These are phyloP conservation scores for Sardina pilchardus DNA, from an alignment of 2,113 vertebrate genomes.

Conservation along the genomic window DNA sequence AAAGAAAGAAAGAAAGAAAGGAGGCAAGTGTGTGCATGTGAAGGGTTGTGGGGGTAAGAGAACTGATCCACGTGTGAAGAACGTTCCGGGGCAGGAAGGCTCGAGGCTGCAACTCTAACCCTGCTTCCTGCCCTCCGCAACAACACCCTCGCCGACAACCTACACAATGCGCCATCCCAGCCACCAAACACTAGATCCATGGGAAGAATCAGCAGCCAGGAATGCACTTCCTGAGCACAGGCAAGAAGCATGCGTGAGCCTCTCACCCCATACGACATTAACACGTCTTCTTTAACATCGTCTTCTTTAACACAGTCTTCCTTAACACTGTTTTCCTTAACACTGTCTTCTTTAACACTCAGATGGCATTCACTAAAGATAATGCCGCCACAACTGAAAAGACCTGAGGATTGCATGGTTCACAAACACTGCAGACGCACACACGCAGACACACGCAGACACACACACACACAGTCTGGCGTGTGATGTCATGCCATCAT, in stretches of 20 bases:
- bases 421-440: neutral
- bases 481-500: neutral
- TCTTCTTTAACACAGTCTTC: no score
- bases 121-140: neutral
- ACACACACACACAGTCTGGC: neutral
- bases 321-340: no score
- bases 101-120: neutral
- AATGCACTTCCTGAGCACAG: neutral
- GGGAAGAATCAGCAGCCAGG: neutral
- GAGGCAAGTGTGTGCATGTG: neutral
- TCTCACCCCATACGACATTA: no score
- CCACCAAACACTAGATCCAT: neutral
- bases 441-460: neutral
- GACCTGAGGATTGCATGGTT: no score
- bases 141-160: neutral
- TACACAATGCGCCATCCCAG: neutral
- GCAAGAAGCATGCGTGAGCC: neutral
- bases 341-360: no score
- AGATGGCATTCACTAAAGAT: no score
- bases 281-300: no score
- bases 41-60: neutral
- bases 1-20: neutral
- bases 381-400: no score
- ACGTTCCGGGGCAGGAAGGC: neutral
- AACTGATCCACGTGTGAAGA: constrained; percentile 26